These are phyloP conservation scores for Deroplatys truncata DNA, from an alignment of 2,888 invertebrate genomes.

Conservation along the genomic window DNA sequence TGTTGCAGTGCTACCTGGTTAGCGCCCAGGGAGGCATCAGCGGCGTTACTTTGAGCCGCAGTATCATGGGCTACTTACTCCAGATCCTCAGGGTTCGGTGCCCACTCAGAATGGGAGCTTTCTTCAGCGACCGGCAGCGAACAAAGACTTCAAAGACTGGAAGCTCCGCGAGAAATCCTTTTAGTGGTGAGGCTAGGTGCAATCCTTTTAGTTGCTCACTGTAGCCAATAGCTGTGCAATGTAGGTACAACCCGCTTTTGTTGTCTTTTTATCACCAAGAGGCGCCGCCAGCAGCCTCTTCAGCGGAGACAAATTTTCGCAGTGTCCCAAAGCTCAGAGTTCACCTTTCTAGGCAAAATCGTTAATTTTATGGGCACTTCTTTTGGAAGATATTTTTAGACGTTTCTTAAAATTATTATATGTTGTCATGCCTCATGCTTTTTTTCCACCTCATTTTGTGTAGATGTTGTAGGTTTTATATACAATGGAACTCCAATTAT, in stretches of 20 bases:
- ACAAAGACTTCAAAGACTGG: neutral
- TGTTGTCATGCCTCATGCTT: no score
- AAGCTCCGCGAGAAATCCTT: neutral
- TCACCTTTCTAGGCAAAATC: no score
- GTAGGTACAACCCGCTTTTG: neutral
- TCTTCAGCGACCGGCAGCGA: neutral
- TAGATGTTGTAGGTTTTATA: no score
- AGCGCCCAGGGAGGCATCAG: neutral
- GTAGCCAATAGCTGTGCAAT: neutral
- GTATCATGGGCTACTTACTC: constrained; percentile 10
- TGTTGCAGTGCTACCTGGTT: neutral
- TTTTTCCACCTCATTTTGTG: no score
- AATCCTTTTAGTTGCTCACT: neutral
- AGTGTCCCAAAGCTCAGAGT: no score
- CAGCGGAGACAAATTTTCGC: neutral
- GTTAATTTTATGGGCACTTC: no score
- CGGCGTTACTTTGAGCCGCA: neutral
- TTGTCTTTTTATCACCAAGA: neutral
- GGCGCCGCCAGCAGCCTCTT: neutral
- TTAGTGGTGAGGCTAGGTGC: neutral
- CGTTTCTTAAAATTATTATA: no score
- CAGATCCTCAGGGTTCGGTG: neutral
- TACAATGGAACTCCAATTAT: no score
- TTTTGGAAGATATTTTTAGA: no score
- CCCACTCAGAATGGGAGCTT: neutral